Percentiles rank a stretch among this genome's conserved stretches.
Evolutionary conservation across 2,797 vertebrate species (phyloP).

Genomic region (Cyclopterus lumpus): DNA sequence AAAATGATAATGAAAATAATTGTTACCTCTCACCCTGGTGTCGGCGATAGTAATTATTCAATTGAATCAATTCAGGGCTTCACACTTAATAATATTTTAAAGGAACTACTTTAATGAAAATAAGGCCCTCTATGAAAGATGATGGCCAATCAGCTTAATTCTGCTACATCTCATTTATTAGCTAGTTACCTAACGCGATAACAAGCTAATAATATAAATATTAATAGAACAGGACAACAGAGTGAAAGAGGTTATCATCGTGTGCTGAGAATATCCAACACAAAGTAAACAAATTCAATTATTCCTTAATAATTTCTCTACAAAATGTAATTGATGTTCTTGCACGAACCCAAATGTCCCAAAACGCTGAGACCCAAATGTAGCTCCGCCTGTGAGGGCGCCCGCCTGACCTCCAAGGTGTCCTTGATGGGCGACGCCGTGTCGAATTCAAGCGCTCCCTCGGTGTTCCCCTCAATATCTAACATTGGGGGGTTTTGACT

Average conservation of each 20-base stretch:
- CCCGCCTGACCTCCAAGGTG: slow-evolving; percentile 32
- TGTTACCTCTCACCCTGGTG: not conserved
- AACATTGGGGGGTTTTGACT: slow-evolving; percentile 1
- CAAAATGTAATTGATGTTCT: not conserved
- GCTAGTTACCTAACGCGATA: not conserved
- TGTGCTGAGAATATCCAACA: not conserved
- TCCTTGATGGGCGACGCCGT: slow-evolving; percentile 12
- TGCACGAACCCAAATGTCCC: slow-evolving; percentile 8
- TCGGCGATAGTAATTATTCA: not conserved
- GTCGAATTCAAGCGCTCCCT: slow-evolving; percentile 26
- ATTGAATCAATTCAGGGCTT: not conserved
- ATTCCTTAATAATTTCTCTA: not conserved
- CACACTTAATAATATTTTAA: not conserved
- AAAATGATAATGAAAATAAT: not conserved
- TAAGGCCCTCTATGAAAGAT: too few relatives aligned
- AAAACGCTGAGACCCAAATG: not conserved
- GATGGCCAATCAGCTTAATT: not conserved
- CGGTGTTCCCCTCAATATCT: slow-evolving; percentile 19
- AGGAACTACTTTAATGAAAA: not conserved
- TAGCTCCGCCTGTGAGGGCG: not conserved
- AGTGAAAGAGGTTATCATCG: not conserved
- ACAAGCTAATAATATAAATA: not conserved
- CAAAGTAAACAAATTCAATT: not conserved
- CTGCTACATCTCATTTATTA: not conserved
- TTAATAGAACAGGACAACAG: not conserved